Evolutionary conservation across 2,113 vertebrate genomes (phyloP), one percentile per base, ranked within the genome.

Genomic region (Hippocampus zosterae): DNA sequence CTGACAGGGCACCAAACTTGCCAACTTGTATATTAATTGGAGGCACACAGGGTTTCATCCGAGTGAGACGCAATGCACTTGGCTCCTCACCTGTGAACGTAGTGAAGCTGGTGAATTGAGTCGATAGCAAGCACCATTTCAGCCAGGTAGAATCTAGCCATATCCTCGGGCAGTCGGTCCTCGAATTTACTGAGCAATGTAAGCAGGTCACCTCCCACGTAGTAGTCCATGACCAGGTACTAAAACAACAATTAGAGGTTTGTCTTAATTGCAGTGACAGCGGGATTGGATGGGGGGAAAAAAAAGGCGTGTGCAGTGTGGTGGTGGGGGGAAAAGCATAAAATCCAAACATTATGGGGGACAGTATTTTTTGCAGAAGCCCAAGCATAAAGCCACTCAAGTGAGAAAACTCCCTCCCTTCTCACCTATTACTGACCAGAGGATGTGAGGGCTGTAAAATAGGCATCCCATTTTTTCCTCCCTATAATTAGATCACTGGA

Each of bases 211-310:
- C 97, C 97, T 67, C 97, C 97, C 85, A 99, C 97, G 9, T 99
- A 99, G 88, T 99, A 99, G 93, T 99, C 97, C 97, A 99, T 99
- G 87, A 99, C 97, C 85, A 99, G 91, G 90, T 99, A 99, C 97
- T 99, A 18, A 16, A 82, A 46, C 18, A 15, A 25, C 11, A 18
- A 23, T 64, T 2, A 60, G 29, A 59, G 4, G 3, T 37, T 25
- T 65, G 65, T 25, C 16, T 46, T 65, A 46, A 44, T 21, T 1
- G 15, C 5, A 60, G 37, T 27, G 13, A 62, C 1, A 67, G 10
- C 11, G 42, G 37, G 12, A 3, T 42, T 2, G 8, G 21, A 15
- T 6, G 21, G 16, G 12, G 13, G 8, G 11, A 33, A 27, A 27
- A 37, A 27, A n/a, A 1, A 37, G 2, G 21, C 10, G 4, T 55